Base-by-base conservation (phyloP, 1,140 invertebrate species). In the Sycophila sp. region DNA sequence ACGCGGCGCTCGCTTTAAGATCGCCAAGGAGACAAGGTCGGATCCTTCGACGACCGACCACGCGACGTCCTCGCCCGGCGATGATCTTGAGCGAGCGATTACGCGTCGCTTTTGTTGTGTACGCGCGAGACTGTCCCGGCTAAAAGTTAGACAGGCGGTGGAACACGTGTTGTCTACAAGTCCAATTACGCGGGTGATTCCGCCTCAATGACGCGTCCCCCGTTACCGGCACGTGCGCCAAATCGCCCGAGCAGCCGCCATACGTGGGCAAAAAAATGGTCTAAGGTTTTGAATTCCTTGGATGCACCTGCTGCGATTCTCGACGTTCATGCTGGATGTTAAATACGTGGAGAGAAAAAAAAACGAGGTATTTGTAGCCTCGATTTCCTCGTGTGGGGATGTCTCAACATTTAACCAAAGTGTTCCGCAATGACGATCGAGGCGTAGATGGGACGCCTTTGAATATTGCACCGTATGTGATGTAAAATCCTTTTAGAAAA, bases 11-110 rank as follows among this genome's bases (percentile, higher is more conserved):
- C 11, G 38, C 5, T n/a, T 40, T 15, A 15, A 22, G 15, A 2
- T 1, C 24, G 19, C 7, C 5, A 0, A 60, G 24, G 24, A 42
- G 56, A 62, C 47, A 56, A 63, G 68, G 68, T 63, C 49, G n/a
- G n/a, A 62, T 62, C 55, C 40, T 59, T 55, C 59, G 47, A 49
- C 56, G 53, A 6, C 17, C 15, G 17, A 67, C 28, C 51, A 28
- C 53, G 38, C 53, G 19, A 62, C 11, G 63, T 68, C 69, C 60
- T 68, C 76, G 47, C 13, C 30, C 62, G 74, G 59, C 24, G 49
- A 70, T 69, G 76, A 73, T 78, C 77, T 78, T 78, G 75, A 75
- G 73, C 69, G 68, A 58, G 64, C 72, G 73, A 78, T 78, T 76
- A 76, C 72, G 69, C 55, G 67, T 62, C 15, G 55, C 38, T 38